phyloP scores from a whole-genome alignment of 2,888 invertebrate species.

The Andrena trimmerana region DNA sequence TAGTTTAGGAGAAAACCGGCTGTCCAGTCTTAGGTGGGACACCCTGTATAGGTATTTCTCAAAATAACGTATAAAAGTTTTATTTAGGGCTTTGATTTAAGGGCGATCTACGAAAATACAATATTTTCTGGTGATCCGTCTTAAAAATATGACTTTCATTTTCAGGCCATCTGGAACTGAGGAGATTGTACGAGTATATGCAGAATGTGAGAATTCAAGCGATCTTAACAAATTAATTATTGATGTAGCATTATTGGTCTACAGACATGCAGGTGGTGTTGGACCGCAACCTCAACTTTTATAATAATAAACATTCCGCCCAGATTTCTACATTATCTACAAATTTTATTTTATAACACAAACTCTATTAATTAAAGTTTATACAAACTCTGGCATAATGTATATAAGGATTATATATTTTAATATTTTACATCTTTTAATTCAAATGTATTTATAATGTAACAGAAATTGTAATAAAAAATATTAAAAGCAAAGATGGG shows the following conservation, averaged over 20 bases:
- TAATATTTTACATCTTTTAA: too few species aligned
- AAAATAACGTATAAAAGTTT: too few species aligned
- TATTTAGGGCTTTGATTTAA: too few species aligned
- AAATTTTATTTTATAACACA: background rate
- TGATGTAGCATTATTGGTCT: slow-evolving; percentile 92
- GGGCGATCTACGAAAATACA: too few species aligned
- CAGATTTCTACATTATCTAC: background rate
- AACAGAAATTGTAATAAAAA: too few species aligned
- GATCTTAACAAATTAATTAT: slow-evolving; percentile 90
- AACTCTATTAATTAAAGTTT: background rate
- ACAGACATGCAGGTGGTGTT: slow-evolving; percentile 92
- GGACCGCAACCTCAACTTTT: slow-evolving; percentile 88
- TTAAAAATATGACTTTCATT: slow-evolving; percentile 6
- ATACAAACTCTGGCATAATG: background rate
- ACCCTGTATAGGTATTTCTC: too few species aligned
- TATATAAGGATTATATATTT: too few species aligned
- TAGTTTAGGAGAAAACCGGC: too few species aligned
- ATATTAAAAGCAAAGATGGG: too few species aligned
- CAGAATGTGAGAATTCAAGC: slow-evolving; percentile 93
- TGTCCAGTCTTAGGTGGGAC: too few species aligned
- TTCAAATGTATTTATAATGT: too few species aligned
- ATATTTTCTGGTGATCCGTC: too few species aligned
- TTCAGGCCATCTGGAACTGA: slow-evolving; percentile 97
- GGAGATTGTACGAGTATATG: slow-evolving; percentile 97
- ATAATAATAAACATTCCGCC: slow-evolving; percentile 37